Base-by-base conservation (phyloP, 1,140 invertebrate species). In the Eupeodes corollae region DNA sequence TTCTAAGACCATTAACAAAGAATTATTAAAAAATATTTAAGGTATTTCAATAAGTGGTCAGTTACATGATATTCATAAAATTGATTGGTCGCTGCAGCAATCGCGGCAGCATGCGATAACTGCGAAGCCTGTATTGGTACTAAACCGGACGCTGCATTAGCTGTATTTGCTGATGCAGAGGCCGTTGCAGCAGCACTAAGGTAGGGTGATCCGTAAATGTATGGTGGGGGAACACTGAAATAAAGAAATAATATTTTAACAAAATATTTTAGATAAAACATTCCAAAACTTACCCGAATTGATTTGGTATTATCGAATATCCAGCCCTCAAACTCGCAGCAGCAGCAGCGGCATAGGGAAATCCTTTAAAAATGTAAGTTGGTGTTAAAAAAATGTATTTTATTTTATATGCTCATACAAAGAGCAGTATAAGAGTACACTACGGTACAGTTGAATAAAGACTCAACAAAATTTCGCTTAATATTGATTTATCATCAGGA, bases 131-230 rank as follows among this genome's bases (percentile, higher is more conserved):
- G 80, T 56, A 82, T 67, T 53, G 79, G 79, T 46, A 84, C 74
- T 54, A 84, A 67, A 6, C 71, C 71, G 6, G 69, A 68, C 0
- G 64, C 63, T 2, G 68, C 62, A 0, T 62, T 52, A 39, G 68
- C 63, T 46, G 73, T 78, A 65, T 68, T 75, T 63, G 69, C 76
- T 53, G 70, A 77, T 63, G 69, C 76, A 53, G 70, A 77, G 6
- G 15, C 18, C 53, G 62, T 71, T 52, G 72, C 71, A 50, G 68
- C 71, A 5, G 80, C 73, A 16, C 79, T 70, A 63, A 83, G 67
- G 64, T 83, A 84, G 30, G 72, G 73, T 26, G 80, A 77, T 48
- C 82, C 80, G 63, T 85, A 86, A 67, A 85, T 74, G 67, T 85
- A 86, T 12, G 82, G 79, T 26, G 80, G 82, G 49, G 82, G 82